A percentile compares a stretch with the other conserved stretches of the same genome.
phyloP scores from a whole-genome alignment of 2,888 invertebrate species.

The Pristionchus arcanus region DNA sequence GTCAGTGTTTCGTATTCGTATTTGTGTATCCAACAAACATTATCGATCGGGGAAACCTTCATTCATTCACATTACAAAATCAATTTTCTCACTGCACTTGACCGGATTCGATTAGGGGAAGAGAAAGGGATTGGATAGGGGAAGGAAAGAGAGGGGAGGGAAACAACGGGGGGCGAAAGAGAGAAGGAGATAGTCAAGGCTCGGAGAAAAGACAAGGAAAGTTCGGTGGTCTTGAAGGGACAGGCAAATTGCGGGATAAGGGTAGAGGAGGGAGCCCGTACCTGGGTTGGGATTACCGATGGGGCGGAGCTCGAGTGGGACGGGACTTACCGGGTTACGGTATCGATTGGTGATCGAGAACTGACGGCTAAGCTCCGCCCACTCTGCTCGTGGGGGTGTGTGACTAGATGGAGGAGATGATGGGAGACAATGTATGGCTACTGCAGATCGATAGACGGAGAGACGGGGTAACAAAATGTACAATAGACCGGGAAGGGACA shows the following conservation, averaged over 20 bases:
- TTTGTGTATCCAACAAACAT: not conserved
- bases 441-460: not conserved
- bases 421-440: conserved; percentile 4
- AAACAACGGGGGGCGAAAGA: conserved; percentile 19
- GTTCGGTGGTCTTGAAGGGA: not conserved
- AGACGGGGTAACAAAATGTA: not conserved
- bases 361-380: not conserved
- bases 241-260: not conserved
- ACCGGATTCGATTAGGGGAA: not conserved
- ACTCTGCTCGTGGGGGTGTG: not conserved
- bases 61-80: conserved; percentile 17
- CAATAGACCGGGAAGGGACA: not conserved
- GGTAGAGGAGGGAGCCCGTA: not conserved
- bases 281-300: conserved; percentile 20
- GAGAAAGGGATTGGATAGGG: not conserved
- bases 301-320: not conserved
- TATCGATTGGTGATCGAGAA: too few relatives aligned
- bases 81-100: not conserved
- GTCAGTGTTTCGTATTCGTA: not conserved
- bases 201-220: not conserved
- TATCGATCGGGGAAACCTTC: not conserved
- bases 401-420: conserved; percentile 1
- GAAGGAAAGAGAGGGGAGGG: not conserved
- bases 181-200: not conserved
- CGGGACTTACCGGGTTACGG: not conserved